Evolutionary conservation across 1,140 invertebrate species (phyloP).

Genomic region (Teleogryllus occipitalis): DNA sequence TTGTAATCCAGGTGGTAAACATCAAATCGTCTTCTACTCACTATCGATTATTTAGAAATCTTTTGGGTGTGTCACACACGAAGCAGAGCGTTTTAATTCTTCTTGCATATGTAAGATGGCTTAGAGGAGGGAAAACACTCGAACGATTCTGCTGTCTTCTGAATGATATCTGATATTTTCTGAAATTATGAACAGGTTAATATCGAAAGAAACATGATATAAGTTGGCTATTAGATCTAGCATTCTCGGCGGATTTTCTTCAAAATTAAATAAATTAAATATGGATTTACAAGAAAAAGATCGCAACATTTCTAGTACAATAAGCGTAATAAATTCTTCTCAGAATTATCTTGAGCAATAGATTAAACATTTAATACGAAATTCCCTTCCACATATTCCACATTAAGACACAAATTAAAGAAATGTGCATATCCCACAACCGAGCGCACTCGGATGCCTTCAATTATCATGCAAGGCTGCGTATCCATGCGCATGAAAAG

Average conservation of each 20-base stretch:
- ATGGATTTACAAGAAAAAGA: conserved; percentile 3
- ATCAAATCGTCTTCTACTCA: conserved; percentile 7
- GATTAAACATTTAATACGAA: too few species aligned
- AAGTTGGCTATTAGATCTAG: neutral
- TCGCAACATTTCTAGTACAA: neutral
- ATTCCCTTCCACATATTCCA: too few species aligned
- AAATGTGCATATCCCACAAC: too few species aligned
- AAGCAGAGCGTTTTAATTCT: neutral
- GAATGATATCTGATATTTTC: neutral
- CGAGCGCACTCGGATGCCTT: too few species aligned
- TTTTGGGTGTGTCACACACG: neutral
- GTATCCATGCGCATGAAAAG: too few species aligned
- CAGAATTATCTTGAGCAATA: too few species aligned
- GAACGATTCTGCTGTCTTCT: conserved; percentile 12
- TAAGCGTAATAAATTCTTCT: too few species aligned
- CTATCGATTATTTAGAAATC: neutral
- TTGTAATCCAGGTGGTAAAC: neutral
- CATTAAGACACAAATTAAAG: too few species aligned
- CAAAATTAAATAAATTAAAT: neutral
- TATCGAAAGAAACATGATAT: neutral
- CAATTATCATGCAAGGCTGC: too few species aligned
- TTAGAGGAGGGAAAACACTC: conserved; percentile 3
- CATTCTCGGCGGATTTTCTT: neutral
- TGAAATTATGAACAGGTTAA: neutral
- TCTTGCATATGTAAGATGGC: neutral